Evolutionary conservation across 23 tunicate genomes (phyloP), one percentile per base, ranked within the genome.

Genomic region (Phallusia fumigata): DNA sequence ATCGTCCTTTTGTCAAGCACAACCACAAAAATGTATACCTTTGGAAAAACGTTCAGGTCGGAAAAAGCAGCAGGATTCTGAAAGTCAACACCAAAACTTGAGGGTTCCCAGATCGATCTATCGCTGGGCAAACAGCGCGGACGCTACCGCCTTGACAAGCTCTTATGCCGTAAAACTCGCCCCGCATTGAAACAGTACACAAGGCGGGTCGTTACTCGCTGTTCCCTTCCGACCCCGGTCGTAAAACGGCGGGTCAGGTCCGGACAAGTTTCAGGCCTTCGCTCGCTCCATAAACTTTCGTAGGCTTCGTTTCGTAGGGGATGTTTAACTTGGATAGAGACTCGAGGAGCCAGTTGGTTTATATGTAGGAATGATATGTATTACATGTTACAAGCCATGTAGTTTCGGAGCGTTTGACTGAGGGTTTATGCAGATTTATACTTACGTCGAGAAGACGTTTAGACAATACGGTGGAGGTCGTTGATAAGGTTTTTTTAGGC

Each of bases 241-340:
- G 69, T 58, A 58, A 58, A 58, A 58, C 69, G 26, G 69, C 28
- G 28, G 69, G 69, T 58, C 69, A 58, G 8, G 69, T 58, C 69
- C 69, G 69, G 69, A 58, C 69, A 58, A 58, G 69, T 21, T 58
- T 58, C 28, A 6, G 28, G 15, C 18, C 58, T 18, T 51, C 58
- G 58, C 18, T 58, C 69, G 11, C 28, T 24, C 26, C 69, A 58
- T 58, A 21, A 24, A 58, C 28, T 58, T 58, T 21, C 15, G 28
- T 22, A 1, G 26, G 28, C 69, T 6, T 58, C 26, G 69, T 58
- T 6, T 58, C 69, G 26, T 58, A 21, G 69, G 69, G 69, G 15
- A 58, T 58, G 69, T 58, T 6, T 58, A 24, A 21, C 28, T 58
- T 58, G 69, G 11, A 1, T 13, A 22, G 3, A 58, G 69, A 13